Evolutionary conservation across 1,140 invertebrate genomes (phyloP).

Genomic region (Telenomus remus): DNA sequence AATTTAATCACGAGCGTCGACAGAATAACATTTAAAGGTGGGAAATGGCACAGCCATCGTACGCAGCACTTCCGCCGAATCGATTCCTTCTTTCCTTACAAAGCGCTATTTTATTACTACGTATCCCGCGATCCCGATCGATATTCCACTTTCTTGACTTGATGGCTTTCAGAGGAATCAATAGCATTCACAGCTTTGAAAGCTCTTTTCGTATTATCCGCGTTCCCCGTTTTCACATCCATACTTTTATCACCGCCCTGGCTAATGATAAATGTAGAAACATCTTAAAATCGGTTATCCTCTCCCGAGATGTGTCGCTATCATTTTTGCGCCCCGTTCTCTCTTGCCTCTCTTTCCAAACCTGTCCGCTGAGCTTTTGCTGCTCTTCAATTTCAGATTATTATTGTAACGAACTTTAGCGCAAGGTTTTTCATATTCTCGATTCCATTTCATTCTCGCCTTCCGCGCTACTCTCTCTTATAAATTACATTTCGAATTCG

Average conservation of each 20-base stretch:
- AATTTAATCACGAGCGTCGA: constrained; percentile 48
- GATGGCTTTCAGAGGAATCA: constrained; percentile 50
- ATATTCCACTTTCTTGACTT: constrained; percentile 55
- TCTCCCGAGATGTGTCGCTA: constrained; percentile 20
- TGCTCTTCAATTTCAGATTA: not conserved
- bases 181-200: constrained; percentile 52
- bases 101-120: constrained; percentile 57
- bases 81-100: constrained; percentile 46
- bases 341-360: constrained; percentile 1
- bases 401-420: not conserved
- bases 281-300: constrained; percentile 40
- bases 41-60: constrained; percentile 47
- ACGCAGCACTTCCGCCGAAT: constrained; percentile 51
- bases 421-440: not conserved
- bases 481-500: not conserved
- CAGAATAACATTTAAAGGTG: constrained; percentile 55
- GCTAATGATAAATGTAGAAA: constrained; percentile 56
- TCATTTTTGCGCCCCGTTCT: constrained; percentile 2
- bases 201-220: constrained; percentile 54
- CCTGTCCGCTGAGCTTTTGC: not conserved
- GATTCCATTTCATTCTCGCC: not conserved
- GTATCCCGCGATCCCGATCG: constrained; percentile 46
- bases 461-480: constrained; percentile 1
- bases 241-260: constrained; percentile 33
- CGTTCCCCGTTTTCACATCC: constrained; percentile 42